Percentiles rank a stretch among this genome's conserved stretches.
phyloP scores from a whole-genome alignment of 1,140 invertebrate species.

The Tachypleus tridentatus region DNA sequence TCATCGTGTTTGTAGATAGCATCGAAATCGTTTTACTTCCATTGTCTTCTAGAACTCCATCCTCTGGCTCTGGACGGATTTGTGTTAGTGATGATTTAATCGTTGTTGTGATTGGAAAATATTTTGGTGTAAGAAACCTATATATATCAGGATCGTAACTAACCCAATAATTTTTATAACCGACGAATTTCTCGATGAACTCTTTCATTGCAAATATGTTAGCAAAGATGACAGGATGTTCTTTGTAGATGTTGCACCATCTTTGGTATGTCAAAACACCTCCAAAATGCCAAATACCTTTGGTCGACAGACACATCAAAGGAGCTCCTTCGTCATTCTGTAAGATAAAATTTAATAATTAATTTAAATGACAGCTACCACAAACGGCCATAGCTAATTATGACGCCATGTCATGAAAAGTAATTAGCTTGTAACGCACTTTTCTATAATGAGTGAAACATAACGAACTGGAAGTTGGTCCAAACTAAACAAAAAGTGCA shows the following conservation, averaged over 20 bases:
- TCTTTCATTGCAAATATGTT: slow-evolving; percentile 20
- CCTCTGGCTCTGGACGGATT: too few species aligned
- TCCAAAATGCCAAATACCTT: slow-evolving; percentile 21
- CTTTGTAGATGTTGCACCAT: slow-evolving; percentile 15
- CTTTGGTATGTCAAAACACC: slow-evolving; percentile 19
- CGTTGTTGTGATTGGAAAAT: too few species aligned
- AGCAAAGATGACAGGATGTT: slow-evolving; percentile 21
- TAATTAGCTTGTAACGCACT: too few species aligned
- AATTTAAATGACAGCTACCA: neutral
- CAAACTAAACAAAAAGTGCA: too few species aligned
- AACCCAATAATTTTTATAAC: slow-evolving; percentile 17
- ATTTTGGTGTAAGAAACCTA: slow-evolving; percentile 8
- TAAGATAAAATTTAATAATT: slow-evolving; percentile 23
- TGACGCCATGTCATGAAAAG: too few species aligned
- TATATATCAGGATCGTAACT: slow-evolving; percentile 13
- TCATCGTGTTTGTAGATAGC: too few species aligned
- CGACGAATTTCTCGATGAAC: slow-evolving; percentile 15
- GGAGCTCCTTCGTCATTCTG: slow-evolving; percentile 52
- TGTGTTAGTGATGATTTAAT: too few species aligned
- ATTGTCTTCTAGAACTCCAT: too few species aligned
- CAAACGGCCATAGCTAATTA: too few species aligned
- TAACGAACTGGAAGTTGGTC: too few species aligned
- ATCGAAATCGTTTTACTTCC: too few species aligned
- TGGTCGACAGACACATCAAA: slow-evolving; percentile 43
- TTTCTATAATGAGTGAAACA: too few species aligned